Conservation (phyloP, 2,113 vertebrate genomes). For the Triplophysa rosa region DNA sequence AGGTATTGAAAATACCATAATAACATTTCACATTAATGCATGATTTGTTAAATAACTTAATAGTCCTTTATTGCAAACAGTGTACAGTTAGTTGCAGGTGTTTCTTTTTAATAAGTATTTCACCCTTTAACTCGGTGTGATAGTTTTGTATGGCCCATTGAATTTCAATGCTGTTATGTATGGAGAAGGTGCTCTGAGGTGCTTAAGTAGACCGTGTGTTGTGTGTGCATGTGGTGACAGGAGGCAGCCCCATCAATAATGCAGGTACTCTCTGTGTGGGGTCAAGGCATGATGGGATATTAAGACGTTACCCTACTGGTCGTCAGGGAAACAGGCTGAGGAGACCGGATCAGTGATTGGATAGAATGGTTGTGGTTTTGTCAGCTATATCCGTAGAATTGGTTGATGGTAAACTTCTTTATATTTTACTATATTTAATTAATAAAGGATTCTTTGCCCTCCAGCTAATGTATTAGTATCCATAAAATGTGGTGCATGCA, state of each 20-base stretch:
- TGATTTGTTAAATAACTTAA: background rate
- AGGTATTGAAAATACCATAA: slow-evolving; percentile 10
- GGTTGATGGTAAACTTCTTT: background rate
- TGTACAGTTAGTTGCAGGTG: background rate
- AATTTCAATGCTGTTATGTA: slow-evolving; percentile 66
- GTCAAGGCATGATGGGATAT: slow-evolving; percentile 49
- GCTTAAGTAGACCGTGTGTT: slow-evolving; percentile 24
- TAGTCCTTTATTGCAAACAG: background rate
- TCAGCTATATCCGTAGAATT: slow-evolving; percentile 7
- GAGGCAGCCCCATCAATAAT: slow-evolving; percentile 56
- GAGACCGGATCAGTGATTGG: background rate
- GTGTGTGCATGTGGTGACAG: slow-evolving; percentile 48
- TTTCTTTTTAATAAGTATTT: slow-evolving; percentile 66
- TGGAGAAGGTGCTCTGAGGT: slow-evolving; percentile 48
- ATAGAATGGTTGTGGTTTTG: background rate
- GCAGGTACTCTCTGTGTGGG: slow-evolving; percentile 47
- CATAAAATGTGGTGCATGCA: background rate
- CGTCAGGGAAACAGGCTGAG: slow-evolving; percentile 43
- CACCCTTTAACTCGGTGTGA: slow-evolving; percentile 67
- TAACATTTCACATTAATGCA: background rate
- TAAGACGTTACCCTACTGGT: slow-evolving; percentile 38
- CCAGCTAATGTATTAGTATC: background rate
- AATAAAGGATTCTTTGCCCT: slow-evolving; percentile 16
- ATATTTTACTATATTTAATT: slow-evolving; percentile 1
- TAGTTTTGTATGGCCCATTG: slow-evolving; percentile 44